These are phyloP conservation scores for Entomyzon cyanotis DNA, from an alignment of 2,113 vertebrate species.

Conservation along the genomic window DNA sequence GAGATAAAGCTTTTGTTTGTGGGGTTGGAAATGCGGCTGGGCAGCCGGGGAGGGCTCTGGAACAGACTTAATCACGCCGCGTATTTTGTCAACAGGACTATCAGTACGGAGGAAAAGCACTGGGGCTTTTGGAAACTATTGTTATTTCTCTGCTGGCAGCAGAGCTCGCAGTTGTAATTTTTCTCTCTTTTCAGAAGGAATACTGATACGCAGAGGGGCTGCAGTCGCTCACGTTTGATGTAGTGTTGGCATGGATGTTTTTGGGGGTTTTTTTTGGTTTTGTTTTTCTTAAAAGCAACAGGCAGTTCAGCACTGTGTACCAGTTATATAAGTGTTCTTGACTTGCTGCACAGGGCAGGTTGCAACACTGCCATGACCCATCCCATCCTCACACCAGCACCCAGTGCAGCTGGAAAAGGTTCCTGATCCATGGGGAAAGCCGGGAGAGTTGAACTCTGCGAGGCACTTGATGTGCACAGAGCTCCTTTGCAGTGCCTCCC, in stretches of 20 bases:
- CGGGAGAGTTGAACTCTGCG: not conserved
- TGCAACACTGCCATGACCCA: not conserved
- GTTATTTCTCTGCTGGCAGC: conserved; percentile 9
- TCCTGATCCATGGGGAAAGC: not conserved
- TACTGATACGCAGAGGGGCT: not conserved
- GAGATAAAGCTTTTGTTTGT: conserved; percentile 49
- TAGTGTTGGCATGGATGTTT: not conserved
- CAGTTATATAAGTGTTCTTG: not conserved
- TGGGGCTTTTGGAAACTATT: conserved; percentile 1
- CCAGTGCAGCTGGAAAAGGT: not conserved
- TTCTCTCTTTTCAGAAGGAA: not conserved
- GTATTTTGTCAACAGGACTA: conserved; percentile 59
- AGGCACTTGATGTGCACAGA: not conserved
- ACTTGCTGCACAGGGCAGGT: not conserved
- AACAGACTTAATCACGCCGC: not conserved
- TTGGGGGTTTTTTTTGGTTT: accelerated
- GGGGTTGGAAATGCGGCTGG: not conserved
- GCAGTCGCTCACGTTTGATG: not conserved
- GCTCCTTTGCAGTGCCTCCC: not conserved
- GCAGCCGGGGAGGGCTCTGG: not conserved
- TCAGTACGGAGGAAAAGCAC: not conserved
- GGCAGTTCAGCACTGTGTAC: not conserved
- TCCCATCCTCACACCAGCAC: not conserved
- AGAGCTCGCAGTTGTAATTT: not conserved
- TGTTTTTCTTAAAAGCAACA: not conserved